Conservation (phyloP, 35 echinoderm and acorn worm species). For the Lytechinus variegatus region DNA sequence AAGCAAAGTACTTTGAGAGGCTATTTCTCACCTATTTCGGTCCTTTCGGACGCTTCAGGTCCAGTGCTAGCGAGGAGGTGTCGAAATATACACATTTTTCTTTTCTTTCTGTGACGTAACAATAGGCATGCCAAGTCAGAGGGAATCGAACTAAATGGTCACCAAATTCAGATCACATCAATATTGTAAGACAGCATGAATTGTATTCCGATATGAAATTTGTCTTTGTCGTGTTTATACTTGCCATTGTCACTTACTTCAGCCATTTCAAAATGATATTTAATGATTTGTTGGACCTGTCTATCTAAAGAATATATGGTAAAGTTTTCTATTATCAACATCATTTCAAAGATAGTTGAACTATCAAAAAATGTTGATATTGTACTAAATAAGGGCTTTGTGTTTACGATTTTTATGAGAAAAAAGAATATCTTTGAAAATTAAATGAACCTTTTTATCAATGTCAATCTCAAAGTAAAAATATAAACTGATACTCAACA, state of each 20-base stretch:
- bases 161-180: neutral
- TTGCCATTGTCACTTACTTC: neutral
- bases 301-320: neutral
- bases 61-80: neutral
- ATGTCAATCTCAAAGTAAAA: neutral
- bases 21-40: constrained; percentile 16
- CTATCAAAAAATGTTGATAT: too few species aligned
- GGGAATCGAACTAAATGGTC: neutral
- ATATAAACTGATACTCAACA: neutral
- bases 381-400: too few species aligned
- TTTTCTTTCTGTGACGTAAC: constrained; percentile 7
- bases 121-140: neutral
- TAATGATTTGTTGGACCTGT: neutral
- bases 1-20: constrained; percentile 7
- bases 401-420: too few species aligned
- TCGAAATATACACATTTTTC: neutral
- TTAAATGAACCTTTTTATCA: too few species aligned
- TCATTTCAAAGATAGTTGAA: too few species aligned
- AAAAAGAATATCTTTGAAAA: too few species aligned
- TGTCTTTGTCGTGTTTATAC: neutral
- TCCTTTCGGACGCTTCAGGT: neutral
- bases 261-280: too few species aligned
- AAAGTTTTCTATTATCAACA: too few species aligned
- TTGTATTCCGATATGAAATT: neutral
- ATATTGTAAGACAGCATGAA: too few species aligned